A percentile compares a stretch with the other conserved stretches of the same genome.
phyloP scores from a whole-genome alignment of 2,113 vertebrate species.

The Paramisgurnus dabryanus region DNA sequence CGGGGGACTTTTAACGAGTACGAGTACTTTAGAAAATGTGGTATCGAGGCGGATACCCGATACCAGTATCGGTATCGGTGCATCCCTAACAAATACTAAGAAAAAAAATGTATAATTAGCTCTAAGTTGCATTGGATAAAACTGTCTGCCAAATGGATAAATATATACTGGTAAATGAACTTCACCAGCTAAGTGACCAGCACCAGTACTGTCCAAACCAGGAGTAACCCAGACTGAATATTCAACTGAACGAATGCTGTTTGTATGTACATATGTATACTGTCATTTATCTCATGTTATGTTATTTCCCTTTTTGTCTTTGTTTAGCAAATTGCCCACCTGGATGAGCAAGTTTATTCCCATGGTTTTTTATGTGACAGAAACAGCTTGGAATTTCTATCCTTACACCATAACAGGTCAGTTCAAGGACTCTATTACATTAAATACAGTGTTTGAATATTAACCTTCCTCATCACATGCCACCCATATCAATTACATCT shows the following conservation, averaged over 20 bases:
- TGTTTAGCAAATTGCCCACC: constrained; percentile 74
- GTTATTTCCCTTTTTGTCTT: constrained; percentile 6
- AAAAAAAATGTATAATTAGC: too few relatives aligned
- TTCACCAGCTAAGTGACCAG: too few relatives aligned
- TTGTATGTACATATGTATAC: neutral
- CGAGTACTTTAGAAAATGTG: too few relatives aligned
- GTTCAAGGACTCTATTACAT: constrained; percentile 8
- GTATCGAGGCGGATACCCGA: too few relatives aligned
- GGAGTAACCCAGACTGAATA: neutral
- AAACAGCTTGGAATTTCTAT: constrained; percentile 83
- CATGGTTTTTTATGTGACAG: constrained; percentile 77
- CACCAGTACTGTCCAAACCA: neutral
- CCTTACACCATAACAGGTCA: constrained; percentile 81
- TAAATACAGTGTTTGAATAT: constrained; percentile 24
- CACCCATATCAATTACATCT: neutral
- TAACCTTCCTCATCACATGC: neutral
- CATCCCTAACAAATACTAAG: too few relatives aligned
- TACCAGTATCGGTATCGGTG: too few relatives aligned
- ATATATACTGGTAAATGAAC: too few relatives aligned
- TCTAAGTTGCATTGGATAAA: too few relatives aligned
- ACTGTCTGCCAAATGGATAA: too few relatives aligned
- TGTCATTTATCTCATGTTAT: neutral
- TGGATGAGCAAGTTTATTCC: constrained; percentile 76
- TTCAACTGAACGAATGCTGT: neutral
- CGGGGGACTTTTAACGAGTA: too few relatives aligned